Base-by-base conservation (phyloP, 2,888 invertebrate species). In the Drosophila falleni region DNA sequence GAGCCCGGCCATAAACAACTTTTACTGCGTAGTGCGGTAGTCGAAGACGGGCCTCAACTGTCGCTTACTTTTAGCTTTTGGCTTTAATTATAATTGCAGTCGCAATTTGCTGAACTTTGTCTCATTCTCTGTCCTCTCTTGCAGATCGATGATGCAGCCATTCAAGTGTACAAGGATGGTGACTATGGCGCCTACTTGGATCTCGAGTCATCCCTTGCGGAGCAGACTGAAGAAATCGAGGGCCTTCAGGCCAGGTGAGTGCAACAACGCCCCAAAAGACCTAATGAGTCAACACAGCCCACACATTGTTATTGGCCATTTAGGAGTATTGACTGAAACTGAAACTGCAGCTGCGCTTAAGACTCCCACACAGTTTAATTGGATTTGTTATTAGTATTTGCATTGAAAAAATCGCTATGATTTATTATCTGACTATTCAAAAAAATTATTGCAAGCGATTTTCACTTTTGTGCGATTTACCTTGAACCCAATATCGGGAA, bases 181-280 rank as follows among this genome's bases (percentile, higher is more conserved):
- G 99, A 99, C 93, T 98, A 97, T 93, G 98, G 98, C 58, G 96
- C 98, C 62, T 99, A 99, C 93, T 94, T 99, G 93, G 99, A 99
- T 93, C 94, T 98, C 93, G 99, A 99, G 93, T 97, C 98, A 61
- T 97, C 98, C 69, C 95, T 99, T 89, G 97, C 96, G 88, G 99
- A 99, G 93, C 99, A 99, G 92, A 96, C 97, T 80, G 99, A 99
- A 91, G 99, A 99, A 92, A 96, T 99, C 91, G 99, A 99, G 93
- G 98, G 98, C 79, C 96, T 99, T 90, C 96, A 97, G 92, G 96
- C 97, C 91, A 98, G 96, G 98, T 98, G 93, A 95, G 96, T 82
- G 37, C 35, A 41, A 51, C 15, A 29, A 39, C 42, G 31, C 68
- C 35, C 58, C 19, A 42, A 66, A 66, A 55, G 37, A 72, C 60